phyloP scores from a whole-genome alignment of 2,113 vertebrate genomes.

The Pseudorasbora parva region DNA sequence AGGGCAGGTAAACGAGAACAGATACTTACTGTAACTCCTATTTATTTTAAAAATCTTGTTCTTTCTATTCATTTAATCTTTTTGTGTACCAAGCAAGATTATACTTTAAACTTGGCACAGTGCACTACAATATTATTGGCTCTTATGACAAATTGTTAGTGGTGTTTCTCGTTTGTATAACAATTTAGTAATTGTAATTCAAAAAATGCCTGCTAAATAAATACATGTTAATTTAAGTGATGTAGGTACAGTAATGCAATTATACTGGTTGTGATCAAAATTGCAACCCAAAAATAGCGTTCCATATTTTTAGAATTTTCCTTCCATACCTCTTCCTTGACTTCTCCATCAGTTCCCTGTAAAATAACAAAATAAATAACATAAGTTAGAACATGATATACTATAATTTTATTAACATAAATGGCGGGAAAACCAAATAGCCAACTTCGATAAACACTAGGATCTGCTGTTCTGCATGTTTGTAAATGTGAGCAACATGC shows the following conservation, averaged over 20 bases:
- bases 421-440: conserved; percentile 17
- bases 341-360: conserved; percentile 78
- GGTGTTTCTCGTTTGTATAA: neutral
- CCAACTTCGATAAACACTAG: conserved; percentile 1
- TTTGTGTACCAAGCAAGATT: neutral
- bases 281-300: neutral
- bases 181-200: neutral
- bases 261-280: too few relatives aligned
- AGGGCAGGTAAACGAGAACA: neutral
- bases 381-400: neutral
- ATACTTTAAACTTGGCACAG: neutral
- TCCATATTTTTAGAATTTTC: neutral
- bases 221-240: neutral
- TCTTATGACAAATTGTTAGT: neutral
- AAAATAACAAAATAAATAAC: conserved; percentile 55
- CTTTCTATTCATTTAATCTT: neutral
- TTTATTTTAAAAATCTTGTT: neutral
- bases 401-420: neutral
- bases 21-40: neutral
- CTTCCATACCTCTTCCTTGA: conserved; percentile 79
- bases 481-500: neutral
- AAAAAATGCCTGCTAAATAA: neutral
- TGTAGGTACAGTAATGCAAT: neutral
- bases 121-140: neutral
- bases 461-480: neutral